These are phyloP conservation scores for Apogon hyalosoma DNA, from an alignment of 2,797 vertebrate species.

Conservation along the genomic window DNA sequence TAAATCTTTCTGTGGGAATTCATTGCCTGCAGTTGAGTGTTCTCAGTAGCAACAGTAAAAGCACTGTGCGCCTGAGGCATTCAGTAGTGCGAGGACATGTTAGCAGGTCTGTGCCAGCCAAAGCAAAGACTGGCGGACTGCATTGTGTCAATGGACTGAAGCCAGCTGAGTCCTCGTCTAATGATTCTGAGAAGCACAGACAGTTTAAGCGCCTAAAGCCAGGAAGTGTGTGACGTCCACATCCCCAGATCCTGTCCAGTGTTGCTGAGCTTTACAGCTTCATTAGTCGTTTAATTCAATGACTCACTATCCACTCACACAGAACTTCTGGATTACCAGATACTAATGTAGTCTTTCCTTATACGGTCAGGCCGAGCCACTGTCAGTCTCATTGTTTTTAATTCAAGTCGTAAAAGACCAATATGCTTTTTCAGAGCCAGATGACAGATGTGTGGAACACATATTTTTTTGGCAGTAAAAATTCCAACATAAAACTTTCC, in stretches of 20 bases:
- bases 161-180: conserved; percentile 36
- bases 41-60: conserved; percentile 10
- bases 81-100: conserved; percentile 2
- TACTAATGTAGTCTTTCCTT: background rate
- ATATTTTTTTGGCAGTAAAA: no score
- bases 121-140: conserved; percentile 23
- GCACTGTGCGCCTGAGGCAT: conserved; percentile 3
- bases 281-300: conserved; percentile 27
- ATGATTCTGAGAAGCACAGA: conserved; percentile 35
- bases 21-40: no score
- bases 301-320: conserved; percentile 23
- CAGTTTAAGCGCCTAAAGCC: conserved; percentile 45
- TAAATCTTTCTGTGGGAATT: background rate
- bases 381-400: background rate
- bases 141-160: conserved; percentile 34
- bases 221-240: conserved; percentile 45
- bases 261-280: conserved; percentile 20
- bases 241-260: conserved; percentile 34
- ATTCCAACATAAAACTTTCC: no score
- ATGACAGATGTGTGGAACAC: no score
- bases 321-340: conserved; percentile 1
- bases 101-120: conserved; percentile 16
- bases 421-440: background rate
- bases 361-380: background rate
- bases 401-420: conserved; percentile 6